These are phyloP conservation scores for Anoplius nigerrimus DNA, from an alignment of 2,888 invertebrate genomes.

Conservation along the genomic window DNA sequence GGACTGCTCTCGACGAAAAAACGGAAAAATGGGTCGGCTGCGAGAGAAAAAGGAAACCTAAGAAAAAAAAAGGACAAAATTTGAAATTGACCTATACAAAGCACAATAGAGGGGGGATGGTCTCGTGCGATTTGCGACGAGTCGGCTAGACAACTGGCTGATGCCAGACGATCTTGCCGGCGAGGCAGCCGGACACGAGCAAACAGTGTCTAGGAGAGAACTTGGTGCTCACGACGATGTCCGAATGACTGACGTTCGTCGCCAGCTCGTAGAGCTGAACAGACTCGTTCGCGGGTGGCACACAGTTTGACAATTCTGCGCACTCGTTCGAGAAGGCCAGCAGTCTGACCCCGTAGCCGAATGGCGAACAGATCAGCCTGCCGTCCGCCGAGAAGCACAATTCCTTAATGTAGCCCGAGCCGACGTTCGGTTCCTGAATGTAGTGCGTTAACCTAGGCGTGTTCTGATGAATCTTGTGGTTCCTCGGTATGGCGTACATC, in stretches of 20 bases:
- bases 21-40: constrained; percentile 2
- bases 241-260: constrained; percentile 84
- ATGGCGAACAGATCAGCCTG: constrained; percentile 92
- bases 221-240: constrained; percentile 91
- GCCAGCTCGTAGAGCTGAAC: constrained; percentile 81
- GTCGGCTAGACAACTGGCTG: constrained; percentile 79
- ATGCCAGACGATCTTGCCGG: constrained; percentile 93
- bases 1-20: constrained; percentile 6
- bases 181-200: constrained; percentile 92
- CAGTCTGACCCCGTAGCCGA: constrained; percentile 89
- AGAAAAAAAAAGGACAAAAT: too few relatives aligned
- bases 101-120: not conserved
- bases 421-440: constrained; percentile 90
- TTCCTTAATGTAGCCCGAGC: constrained; percentile 95
- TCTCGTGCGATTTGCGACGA: not conserved
- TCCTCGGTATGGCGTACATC: constrained; percentile 70
- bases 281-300: constrained; percentile 76
- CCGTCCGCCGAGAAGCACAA: constrained; percentile 94
- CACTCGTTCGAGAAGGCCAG: constrained; percentile 87
- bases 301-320: constrained; percentile 85
- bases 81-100: too few relatives aligned
- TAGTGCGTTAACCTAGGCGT: constrained; percentile 88
- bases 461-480: constrained; percentile 81
- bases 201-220: constrained; percentile 92
- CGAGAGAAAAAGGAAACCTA: not conserved